Evolutionary conservation across 2,888 invertebrate genomes (phyloP).

Genomic region (Cephus runcator): DNA sequence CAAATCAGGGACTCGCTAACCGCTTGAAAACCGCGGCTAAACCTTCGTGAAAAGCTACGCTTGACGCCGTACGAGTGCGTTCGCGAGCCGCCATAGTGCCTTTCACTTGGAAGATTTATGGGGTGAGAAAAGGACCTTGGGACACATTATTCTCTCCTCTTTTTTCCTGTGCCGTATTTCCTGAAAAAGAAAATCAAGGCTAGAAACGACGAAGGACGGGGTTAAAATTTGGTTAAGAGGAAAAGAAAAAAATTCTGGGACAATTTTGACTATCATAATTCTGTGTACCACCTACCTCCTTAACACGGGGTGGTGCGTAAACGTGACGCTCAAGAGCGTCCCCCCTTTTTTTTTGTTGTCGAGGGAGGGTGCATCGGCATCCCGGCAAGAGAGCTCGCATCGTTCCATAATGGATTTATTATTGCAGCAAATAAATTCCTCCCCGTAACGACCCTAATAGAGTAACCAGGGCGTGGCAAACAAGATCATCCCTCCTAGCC

Average conservation of each 20-base stretch:
- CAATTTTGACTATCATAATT: background rate
- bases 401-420: slow-evolving; percentile 63
- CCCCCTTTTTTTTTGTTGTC: background rate
- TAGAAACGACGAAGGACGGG: background rate
- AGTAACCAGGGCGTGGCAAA: slow-evolving; percentile 61
- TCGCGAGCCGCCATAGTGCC: slow-evolving; percentile 41
- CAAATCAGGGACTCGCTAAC: slow-evolving; percentile 55
- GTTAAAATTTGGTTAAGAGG: background rate
- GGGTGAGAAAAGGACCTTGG: background rate
- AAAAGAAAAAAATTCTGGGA: background rate
- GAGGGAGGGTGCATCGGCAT: slow-evolving; percentile 20
- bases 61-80: slow-evolving; percentile 41
- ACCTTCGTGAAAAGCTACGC: slow-evolving; percentile 56
- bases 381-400: slow-evolving; percentile 39
- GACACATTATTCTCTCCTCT: background rate
- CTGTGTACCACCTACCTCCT: background rate
- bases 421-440: slow-evolving; percentile 64
- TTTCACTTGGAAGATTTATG: slow-evolving; percentile 57
- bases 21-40: slow-evolving; percentile 61
- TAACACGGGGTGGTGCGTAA: background rate
- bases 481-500: slow-evolving; percentile 63
- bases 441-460: slow-evolving; percentile 62
- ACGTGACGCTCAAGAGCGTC: background rate
- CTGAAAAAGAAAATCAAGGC: background rate
- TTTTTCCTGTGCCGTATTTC: background rate